These are phyloP conservation scores for Drosophila mauritiana DNA, from an alignment of 1,140 invertebrate genomes.

Conservation along the genomic window DNA sequence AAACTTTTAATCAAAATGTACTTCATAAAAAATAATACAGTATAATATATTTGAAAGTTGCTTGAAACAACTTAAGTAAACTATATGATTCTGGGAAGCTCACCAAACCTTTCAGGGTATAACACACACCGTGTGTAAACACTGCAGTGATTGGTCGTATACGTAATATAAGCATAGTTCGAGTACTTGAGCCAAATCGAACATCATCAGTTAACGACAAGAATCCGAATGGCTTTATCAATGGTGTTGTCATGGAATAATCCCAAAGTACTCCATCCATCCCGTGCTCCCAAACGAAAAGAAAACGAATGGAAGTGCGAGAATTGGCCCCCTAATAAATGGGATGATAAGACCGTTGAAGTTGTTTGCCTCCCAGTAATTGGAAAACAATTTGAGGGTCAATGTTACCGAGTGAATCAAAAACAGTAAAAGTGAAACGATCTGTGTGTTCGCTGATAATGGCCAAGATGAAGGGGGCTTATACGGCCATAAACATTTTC, in stretches of 20 bases:
- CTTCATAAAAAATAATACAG: not conserved
- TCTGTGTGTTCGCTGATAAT: conserved; percentile 1
- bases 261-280: conserved; percentile 19
- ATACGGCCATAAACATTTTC: not conserved
- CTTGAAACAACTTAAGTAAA: no score
- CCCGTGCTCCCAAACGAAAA: not conserved
- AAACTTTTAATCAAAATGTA: not conserved
- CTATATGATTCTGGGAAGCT: not conserved
- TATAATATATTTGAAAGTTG: not conserved
- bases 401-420: conserved; percentile 21
- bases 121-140: not conserved
- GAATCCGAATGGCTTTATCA: conserved; percentile 24
- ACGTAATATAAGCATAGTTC: conserved; percentile 16
- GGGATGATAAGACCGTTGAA: conserved; percentile 14
- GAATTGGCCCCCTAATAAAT: conserved; percentile 27
- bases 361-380: conserved; percentile 1
- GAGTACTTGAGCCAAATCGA: conserved; percentile 3
- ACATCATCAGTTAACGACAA: conserved; percentile 8
- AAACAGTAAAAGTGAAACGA: not conserved
- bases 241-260: conserved; percentile 44
- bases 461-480: conserved; percentile 1
- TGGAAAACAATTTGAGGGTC: conserved; percentile 23
- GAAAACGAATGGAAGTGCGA: not conserved
- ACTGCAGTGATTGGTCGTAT: conserved; percentile 16
- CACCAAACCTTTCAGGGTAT: not conserved